Percentiles rank a stretch among this genome's conserved stretches.
Conservation (phyloP, 2,888 invertebrate species). For the Polia nebulosa region DNA sequence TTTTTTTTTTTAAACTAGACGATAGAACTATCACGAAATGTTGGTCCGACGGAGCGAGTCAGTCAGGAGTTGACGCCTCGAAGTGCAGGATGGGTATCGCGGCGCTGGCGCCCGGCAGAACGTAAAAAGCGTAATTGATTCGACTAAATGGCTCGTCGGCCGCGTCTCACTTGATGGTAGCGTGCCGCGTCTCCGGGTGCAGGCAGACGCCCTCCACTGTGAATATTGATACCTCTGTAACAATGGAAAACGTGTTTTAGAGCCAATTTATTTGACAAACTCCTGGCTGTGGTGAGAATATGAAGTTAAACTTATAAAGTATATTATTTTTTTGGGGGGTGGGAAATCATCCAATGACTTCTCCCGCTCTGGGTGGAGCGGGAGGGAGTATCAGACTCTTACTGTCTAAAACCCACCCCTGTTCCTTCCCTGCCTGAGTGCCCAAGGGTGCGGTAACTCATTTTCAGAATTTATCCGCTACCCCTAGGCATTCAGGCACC, state of each 20-base stretch:
- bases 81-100: conserved; percentile 51
- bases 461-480: too few relatives aligned
- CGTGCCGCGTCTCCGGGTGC: conserved; percentile 94
- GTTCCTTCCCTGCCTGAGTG: too few relatives aligned
- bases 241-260: conserved; percentile 65
- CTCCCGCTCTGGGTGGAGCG: too few relatives aligned
- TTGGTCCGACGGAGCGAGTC: conserved; percentile 81
- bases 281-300: not conserved
- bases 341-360: too few relatives aligned
- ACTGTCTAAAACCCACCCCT: too few relatives aligned
- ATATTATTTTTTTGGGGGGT: too few relatives aligned
- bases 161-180: conserved; percentile 87
- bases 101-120: conserved; percentile 55
- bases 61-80: conserved; percentile 41
- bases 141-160: conserved; percentile 70
- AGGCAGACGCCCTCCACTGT: conserved; percentile 97
- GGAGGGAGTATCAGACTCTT: too few relatives aligned
- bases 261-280: not conserved
- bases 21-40: conserved; percentile 81
- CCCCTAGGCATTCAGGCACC: too few relatives aligned
- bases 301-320: too few relatives aligned
- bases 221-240: conserved; percentile 98
- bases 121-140: conserved; percentile 72
- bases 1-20: conserved; percentile 69
- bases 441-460: too few relatives aligned